These are phyloP conservation scores for Conger conger DNA, from an alignment of 2,113 vertebrate species.

Conservation along the genomic window DNA sequence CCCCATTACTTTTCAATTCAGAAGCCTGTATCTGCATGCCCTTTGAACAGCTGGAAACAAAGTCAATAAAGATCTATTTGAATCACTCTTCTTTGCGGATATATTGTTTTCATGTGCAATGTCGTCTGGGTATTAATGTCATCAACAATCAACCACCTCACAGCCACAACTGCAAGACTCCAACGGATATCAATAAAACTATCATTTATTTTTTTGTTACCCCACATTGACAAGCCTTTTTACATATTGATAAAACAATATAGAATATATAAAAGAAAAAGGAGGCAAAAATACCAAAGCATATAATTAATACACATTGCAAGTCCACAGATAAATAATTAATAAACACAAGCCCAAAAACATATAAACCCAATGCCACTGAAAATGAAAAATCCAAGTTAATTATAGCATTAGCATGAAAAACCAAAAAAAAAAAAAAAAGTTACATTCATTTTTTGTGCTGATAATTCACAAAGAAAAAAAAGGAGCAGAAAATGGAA, in stretches of 20 bases:
- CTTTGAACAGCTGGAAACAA: slow-evolving; percentile 72
- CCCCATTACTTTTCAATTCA: slow-evolving; percentile 56
- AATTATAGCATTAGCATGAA: neutral
- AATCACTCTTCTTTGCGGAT: slow-evolving; percentile 52
- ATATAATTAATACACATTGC: slow-evolving; percentile 11
- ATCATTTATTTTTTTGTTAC: slow-evolving; percentile 25
- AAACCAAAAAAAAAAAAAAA: slow-evolving; percentile 19
- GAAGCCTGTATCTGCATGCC: slow-evolving; percentile 80
- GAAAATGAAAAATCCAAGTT: neutral
- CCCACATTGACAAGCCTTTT: slow-evolving; percentile 28
- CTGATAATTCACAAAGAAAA: slow-evolving; percentile 7
- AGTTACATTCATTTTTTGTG: slow-evolving; percentile 31
- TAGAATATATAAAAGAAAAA: neutral
- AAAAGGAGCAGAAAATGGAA: neutral
- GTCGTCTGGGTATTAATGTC: neutral
- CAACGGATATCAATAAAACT: slow-evolving; percentile 18
- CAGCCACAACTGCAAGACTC: neutral
- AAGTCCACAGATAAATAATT: slow-evolving; percentile 25
- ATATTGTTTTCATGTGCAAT: neutral
- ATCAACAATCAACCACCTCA: too few relatives aligned
- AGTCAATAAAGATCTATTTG: slow-evolving; percentile 77
- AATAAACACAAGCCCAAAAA: neutral
- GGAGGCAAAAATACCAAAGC: neutral
- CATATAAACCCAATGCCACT: neutral
- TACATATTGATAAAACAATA: slow-evolving; percentile 21